These are phyloP conservation scores for Lordiphosa collinella DNA, from an alignment of 1,140 invertebrate genomes.

Conservation along the genomic window DNA sequence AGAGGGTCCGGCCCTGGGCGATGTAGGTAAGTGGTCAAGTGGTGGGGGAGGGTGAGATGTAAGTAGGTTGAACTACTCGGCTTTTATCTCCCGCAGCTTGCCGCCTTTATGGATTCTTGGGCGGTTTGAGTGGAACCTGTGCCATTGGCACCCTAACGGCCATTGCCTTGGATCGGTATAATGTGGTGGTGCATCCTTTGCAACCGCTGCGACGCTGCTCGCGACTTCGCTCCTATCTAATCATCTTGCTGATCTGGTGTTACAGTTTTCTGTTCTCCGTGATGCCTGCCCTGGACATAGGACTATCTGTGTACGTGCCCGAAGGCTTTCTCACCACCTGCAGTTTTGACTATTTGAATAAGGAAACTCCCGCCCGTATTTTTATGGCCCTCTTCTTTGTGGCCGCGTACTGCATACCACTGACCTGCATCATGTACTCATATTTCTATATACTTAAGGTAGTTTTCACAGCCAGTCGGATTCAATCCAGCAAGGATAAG, in stretches of 20 bases:
- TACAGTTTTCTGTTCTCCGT: constrained; percentile 85
- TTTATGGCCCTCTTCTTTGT: constrained; percentile 86
- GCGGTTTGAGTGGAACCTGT: constrained; percentile 86
- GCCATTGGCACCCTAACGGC: constrained; percentile 86
- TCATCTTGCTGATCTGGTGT: constrained; percentile 85
- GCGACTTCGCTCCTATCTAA: constrained; percentile 82
- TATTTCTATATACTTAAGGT: constrained; percentile 86
- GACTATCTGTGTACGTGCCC: constrained; percentile 86
- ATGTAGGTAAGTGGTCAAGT: constrained; percentile 81
- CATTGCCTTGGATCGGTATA: constrained; percentile 86
- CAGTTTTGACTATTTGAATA: constrained; percentile 89
- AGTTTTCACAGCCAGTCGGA: constrained; percentile 81
- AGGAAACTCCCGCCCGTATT: constrained; percentile 80
- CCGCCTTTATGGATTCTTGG: constrained; percentile 86
- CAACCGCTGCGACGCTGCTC: constrained; percentile 83
- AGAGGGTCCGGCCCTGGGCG: constrained; percentile 85
- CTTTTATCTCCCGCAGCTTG: constrained; percentile 82
- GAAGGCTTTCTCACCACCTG: constrained; percentile 90
- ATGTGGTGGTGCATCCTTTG: constrained; percentile 87
- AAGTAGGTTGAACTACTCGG: not conserved
- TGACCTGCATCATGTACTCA: constrained; percentile 85
- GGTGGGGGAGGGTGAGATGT: not conserved
- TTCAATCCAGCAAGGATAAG: constrained; percentile 82
- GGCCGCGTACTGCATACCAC: constrained; percentile 85
- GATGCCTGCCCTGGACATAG: constrained; percentile 85